A percentile compares a stretch with the other conserved stretches of the same genome.
These are phyloP conservation scores for Mechanitis mazaeus DNA, from an alignment of 2,888 invertebrate genomes.

Conservation along the genomic window DNA sequence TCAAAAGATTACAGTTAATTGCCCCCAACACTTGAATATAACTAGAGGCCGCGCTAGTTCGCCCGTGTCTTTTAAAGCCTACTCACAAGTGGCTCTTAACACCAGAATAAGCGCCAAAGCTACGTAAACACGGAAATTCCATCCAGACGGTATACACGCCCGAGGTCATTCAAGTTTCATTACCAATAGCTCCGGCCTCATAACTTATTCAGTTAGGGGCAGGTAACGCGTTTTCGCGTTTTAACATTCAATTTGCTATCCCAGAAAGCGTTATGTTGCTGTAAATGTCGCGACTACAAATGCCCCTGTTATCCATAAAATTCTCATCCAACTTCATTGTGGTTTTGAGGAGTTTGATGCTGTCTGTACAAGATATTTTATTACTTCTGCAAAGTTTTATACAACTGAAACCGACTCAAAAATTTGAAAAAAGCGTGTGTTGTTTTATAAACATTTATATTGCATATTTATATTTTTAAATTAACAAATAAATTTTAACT, in stretches of 20 bases:
- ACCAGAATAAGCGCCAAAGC: conserved; percentile 40
- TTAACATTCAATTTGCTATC: conserved; percentile 66
- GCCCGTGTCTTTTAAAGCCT: conserved; percentile 33
- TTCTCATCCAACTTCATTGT: background rate
- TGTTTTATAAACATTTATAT: no score
- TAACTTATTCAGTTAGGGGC: conserved; percentile 72
- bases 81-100: conserved; percentile 47
- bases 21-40: conserved; percentile 20
- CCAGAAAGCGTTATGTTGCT: conserved; percentile 56
- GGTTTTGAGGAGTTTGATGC: background rate
- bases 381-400: background rate
- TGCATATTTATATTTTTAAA: no score
- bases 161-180: conserved; percentile 71
- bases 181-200: conserved; percentile 67
- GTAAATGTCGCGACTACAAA: conserved; percentile 43
- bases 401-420: no score
- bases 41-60: conserved; percentile 22
- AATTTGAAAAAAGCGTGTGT: no score
- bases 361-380: background rate
- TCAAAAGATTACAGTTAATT: conserved; percentile 19
- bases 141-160: conserved; percentile 55
- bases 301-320: conserved; percentile 21
- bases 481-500: no score
- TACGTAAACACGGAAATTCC: conserved; percentile 60
- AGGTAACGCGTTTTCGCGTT: conserved; percentile 67